A percentile compares a stretch with the other conserved stretches of the same genome.
phyloP scores from a whole-genome alignment of 1,140 invertebrate genomes.

The Vollenhovia emeryi region DNA sequence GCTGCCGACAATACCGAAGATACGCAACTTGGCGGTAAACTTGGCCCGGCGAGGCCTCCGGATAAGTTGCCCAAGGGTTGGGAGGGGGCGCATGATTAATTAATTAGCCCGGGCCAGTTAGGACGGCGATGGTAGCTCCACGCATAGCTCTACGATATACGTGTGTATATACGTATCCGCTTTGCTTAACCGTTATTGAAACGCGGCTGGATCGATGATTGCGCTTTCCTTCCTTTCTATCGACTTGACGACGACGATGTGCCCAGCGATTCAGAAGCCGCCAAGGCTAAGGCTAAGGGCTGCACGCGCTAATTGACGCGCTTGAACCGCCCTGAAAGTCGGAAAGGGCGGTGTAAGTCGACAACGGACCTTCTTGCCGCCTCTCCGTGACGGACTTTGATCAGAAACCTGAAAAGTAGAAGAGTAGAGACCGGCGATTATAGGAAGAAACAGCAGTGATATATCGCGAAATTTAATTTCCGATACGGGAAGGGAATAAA shows the following conservation, averaged over 20 bases:
- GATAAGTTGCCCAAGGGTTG: conserved; percentile 83
- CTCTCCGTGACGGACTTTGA: background rate
- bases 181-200: conserved; percentile 57
- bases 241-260: background rate
- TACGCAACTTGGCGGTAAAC: conserved; percentile 84
- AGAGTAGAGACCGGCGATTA: background rate
- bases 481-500: background rate
- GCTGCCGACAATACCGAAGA: conserved; percentile 83
- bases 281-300: background rate
- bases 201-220: conserved; percentile 59
- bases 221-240: conserved; percentile 22
- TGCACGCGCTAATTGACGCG: background rate
- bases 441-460: background rate
- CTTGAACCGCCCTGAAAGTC: background rate
- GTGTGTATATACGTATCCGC: conserved; percentile 37
- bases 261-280: background rate
- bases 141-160: conserved; percentile 39
- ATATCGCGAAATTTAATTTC: background rate
- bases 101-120: conserved; percentile 84
- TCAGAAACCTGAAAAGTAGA: background rate
- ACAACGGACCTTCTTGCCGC: background rate
- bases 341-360: background rate
- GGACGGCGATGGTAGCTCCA: conserved; percentile 67
- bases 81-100: conserved; percentile 83
- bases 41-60: conserved; percentile 81